Conservation (phyloP, 30 jellyfish, hydroid and myxozoan genomes). For the Pelagia noctiluca region DNA sequence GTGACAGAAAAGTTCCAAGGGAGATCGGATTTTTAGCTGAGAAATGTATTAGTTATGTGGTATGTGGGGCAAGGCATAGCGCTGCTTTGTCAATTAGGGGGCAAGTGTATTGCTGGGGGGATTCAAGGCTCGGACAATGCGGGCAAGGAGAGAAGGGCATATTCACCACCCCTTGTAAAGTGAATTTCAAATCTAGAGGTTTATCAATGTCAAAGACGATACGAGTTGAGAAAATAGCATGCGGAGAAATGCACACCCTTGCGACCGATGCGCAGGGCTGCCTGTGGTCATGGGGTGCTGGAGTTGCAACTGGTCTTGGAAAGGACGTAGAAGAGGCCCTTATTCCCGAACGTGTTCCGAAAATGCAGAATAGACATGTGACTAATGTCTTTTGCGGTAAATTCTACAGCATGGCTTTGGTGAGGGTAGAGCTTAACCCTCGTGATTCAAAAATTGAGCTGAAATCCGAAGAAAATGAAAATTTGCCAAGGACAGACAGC, state of each 20-base stretch:
- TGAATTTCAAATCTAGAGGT: slow-evolving; percentile 48
- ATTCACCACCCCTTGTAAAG: slow-evolving; percentile 86
- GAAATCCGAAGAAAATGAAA: slow-evolving; percentile 59
- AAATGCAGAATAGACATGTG: slow-evolving; percentile 68
- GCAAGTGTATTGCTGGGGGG: slow-evolving; percentile 95
- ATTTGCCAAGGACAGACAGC: slow-evolving; percentile 53
- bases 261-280: slow-evolving; percentile 80
- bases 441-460: background rate
- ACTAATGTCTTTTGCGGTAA: slow-evolving; percentile 76
- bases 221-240: slow-evolving; percentile 59
- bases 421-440: slow-evolving; percentile 80
- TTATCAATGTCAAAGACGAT: slow-evolving; percentile 7
- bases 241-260: slow-evolving; percentile 84
- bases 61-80: slow-evolving; percentile 92
- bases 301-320: slow-evolving; percentile 88
- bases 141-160: slow-evolving; percentile 93
- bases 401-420: slow-evolving; percentile 79
- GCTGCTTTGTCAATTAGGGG: slow-evolving; percentile 83
- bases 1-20: slow-evolving; percentile 58
- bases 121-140: slow-evolving; percentile 97
- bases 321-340: slow-evolving; percentile 60
- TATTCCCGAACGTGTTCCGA: slow-evolving; percentile 63
- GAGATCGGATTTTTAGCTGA: slow-evolving; percentile 56
- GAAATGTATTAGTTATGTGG: slow-evolving; percentile 49
- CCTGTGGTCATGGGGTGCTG: slow-evolving; percentile 96